These are phyloP conservation scores for Eupristina koningsbergeri DNA, from an alignment of 1,140 invertebrate species.

Conservation along the genomic window DNA sequence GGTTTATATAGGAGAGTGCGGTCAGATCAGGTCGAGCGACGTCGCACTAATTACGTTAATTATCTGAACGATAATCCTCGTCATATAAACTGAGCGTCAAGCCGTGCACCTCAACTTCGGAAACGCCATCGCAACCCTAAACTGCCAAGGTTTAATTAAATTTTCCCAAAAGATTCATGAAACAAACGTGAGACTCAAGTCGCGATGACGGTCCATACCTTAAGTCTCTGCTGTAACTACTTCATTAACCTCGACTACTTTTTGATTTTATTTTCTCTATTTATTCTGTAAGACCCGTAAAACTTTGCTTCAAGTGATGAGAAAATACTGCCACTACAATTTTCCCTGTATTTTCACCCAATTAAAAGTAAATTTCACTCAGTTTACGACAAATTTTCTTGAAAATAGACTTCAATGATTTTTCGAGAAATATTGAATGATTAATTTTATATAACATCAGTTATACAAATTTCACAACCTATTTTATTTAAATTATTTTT, in stretches of 20 bases:
- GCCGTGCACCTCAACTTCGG: constrained; percentile 7
- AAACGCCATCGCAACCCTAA: constrained; percentile 26
- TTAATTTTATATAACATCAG: neutral
- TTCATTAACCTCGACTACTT: neutral
- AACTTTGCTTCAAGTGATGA: neutral
- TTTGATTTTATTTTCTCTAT: neutral
- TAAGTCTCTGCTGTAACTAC: neutral
- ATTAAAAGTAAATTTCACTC: neutral
- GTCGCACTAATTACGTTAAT: constrained; percentile 47
- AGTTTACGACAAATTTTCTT: neutral
- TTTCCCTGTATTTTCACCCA: neutral
- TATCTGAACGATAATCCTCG: constrained; percentile 32
- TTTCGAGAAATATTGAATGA: neutral
- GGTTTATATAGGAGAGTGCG: constrained; percentile 33
- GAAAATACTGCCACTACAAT: neutral
- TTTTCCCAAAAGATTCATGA: constrained; percentile 58
- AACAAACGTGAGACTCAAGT: constrained; percentile 40
- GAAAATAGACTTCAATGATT: neutral
- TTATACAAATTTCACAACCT: no score
- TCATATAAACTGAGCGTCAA: constrained; percentile 28
- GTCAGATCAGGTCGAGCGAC: constrained; percentile 12
- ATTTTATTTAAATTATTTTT: no score
- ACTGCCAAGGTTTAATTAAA: constrained; percentile 63
- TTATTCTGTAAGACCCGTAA: neutral
- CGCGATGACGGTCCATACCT: neutral